Percentiles rank a stretch among this genome's conserved stretches.
Conservation (phyloP, 2,888 invertebrate genomes). For the Lottia scabra region DNA sequence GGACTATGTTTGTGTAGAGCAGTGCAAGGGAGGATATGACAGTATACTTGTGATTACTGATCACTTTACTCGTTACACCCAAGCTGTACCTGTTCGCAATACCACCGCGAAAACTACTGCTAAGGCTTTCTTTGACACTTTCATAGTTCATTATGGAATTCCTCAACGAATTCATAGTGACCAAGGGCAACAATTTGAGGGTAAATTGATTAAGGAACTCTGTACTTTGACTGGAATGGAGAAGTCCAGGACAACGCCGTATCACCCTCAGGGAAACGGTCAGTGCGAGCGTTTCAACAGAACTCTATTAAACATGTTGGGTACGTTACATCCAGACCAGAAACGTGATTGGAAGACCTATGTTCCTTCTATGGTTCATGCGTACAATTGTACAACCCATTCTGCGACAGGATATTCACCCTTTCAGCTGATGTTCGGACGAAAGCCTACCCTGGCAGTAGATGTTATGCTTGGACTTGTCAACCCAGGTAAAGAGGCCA, state of each 20-base stretch:
- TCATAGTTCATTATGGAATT: too few species aligned
- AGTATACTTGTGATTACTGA: conserved; percentile 1
- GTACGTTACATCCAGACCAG: not conserved
- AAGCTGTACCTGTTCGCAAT: too few species aligned
- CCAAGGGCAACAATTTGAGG: too few species aligned
- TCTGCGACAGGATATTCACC: not conserved
- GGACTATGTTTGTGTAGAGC: conserved; percentile 31
- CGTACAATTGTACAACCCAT: not conserved
- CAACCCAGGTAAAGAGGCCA: too few species aligned
- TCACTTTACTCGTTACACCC: too few species aligned
- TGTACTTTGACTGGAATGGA: too few species aligned
- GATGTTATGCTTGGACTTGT: not conserved
- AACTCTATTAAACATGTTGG: not conserved
- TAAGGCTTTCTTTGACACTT: too few species aligned
- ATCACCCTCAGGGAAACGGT: too few species aligned
- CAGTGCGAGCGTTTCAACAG: not conserved
- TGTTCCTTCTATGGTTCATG: not conserved
- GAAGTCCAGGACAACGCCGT: too few species aligned
- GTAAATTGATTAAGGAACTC: too few species aligned
- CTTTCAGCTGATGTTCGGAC: conserved; percentile 6
- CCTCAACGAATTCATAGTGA: too few species aligned
- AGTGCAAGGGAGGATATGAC: conserved; percentile 4
- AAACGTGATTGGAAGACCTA: conserved; percentile 5
- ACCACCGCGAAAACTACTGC: too few species aligned
- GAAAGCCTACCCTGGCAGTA: not conserved